Evolutionary conservation across 2,797 vertebrate species (phyloP), one percentile per base, ranked within the genome.

Genomic region (Silurus aristotelis): DNA sequence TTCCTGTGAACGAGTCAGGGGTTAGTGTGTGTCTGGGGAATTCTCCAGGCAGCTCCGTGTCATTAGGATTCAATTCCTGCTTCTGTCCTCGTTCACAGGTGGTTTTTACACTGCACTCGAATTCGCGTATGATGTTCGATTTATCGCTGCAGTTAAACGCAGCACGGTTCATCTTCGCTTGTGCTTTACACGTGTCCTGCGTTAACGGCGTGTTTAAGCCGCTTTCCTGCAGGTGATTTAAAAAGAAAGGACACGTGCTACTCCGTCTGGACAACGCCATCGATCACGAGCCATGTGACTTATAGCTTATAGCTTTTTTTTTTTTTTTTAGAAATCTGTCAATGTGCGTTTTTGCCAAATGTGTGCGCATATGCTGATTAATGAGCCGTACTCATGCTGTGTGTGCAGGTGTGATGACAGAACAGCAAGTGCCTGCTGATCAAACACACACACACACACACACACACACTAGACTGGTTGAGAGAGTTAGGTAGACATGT

Each of bases 161-260:
- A 12, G 15, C 52, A 27, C 17, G 4, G n/a, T 43, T 63, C 58
- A n/a, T 79, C 77, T 46, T 63, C 15, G 38, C 5, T 3, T 8
- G 38, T 6, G 38, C 27, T 46, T 3, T 78, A 43, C 14, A 7
- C 15, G 22, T 64, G 77, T 79, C 60, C n/a, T 2, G 13, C 13
- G 12, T 79, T 48, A 64, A 63, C 77, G 83, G 71, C 31, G 76
- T 89, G 83, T 88, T 72, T 81, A 87, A 87, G 60, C 19, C 17
- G 61, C 67, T 73, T 73, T 87, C 76, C 25, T 64, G 82, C 70
- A 82, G 87, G 72, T 88, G 61, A 88, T 87, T 87, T 88, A 88
- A 72, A 87, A 80, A 66, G 22, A 85, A 87, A 80, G 60, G 71
- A 46, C 84, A 75, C 25, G n/a, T 15, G 61, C 55, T 83, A 27